Conservation (phyloP, 2,888 invertebrate species). For the Trachelus tabidus region DNA sequence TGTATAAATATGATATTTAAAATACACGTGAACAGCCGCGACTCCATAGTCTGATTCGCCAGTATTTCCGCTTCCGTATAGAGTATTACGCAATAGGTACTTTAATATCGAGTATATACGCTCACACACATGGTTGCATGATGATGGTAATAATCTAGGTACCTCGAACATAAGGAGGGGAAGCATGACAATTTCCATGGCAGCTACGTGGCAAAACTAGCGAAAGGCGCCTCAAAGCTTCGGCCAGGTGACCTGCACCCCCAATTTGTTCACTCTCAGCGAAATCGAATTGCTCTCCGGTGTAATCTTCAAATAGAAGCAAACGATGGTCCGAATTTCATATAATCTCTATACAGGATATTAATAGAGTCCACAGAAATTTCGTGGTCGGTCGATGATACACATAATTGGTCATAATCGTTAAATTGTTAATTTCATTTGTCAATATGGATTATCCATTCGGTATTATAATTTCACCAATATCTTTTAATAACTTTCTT, state of each 20-base stretch:
- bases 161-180: slow-evolving; percentile 79
- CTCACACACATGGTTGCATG: slow-evolving; percentile 63
- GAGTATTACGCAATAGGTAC: slow-evolving; percentile 19
- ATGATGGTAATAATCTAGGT: slow-evolving; percentile 65
- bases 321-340: slow-evolving; percentile 50
- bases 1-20: background rate
- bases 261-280: slow-evolving; percentile 64
- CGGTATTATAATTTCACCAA: slow-evolving; percentile 1
- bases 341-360: background rate
- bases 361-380: background rate
- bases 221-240: slow-evolving; percentile 69
- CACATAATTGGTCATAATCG: background rate
- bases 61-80: slow-evolving; percentile 9
- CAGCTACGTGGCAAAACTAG: slow-evolving; percentile 78
- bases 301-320: slow-evolving; percentile 65
- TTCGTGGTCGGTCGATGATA: background rate
- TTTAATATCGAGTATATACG: slow-evolving; percentile 48
- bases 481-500: background rate
- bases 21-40: background rate
- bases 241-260: slow-evolving; percentile 63
- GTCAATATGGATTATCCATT: background rate
- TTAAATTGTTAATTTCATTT: background rate
- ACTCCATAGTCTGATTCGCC: background rate
- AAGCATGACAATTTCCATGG: slow-evolving; percentile 77
- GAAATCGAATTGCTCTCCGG: slow-evolving; percentile 64